Percentiles rank a stretch among this genome's conserved stretches.
These are phyloP conservation scores for Genyomyrus donnyi DNA, from an alignment of 2,113 vertebrate genomes.

Conservation along the genomic window DNA sequence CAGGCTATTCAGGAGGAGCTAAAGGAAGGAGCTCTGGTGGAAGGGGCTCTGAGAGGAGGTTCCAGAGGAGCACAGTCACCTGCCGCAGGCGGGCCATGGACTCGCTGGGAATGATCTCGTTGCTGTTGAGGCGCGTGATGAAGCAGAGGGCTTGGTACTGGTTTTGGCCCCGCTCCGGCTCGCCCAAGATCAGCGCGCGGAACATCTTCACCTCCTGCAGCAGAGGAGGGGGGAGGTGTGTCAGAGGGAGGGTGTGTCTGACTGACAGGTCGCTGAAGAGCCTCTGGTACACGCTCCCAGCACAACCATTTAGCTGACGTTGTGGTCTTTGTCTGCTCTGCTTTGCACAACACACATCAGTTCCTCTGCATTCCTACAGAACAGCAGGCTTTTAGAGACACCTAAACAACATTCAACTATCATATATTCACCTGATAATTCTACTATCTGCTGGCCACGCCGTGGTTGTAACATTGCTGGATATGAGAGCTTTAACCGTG, in stretches of 20 bases:
- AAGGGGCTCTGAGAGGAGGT: neutral
- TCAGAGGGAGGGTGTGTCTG: neutral
- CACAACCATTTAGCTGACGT: neutral
- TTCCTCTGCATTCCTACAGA: neutral
- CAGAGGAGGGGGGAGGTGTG: neutral
- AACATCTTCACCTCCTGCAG: conserved; percentile 94
- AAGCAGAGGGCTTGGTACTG: conserved; percentile 95
- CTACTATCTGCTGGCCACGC: neutral
- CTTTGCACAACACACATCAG: neutral
- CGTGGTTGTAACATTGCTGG: neutral
- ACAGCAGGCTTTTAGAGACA: neutral
- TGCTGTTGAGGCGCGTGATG: conserved; percentile 76
- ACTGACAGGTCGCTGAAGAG: neutral
- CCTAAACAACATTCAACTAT: neutral
- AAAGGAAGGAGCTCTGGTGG: neutral
- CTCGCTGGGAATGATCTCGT: conserved; percentile 95
- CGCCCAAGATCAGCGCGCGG: conserved; percentile 87
- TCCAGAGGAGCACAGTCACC: conserved; percentile 49
- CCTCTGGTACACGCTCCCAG: neutral
- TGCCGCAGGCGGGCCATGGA: conserved; percentile 94
- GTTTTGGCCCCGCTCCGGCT: conserved; percentile 90
- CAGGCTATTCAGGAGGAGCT: no score
- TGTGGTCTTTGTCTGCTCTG: neutral
- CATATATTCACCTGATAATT: neutral
- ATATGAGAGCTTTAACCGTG: neutral